Evolutionary conservation across 2,888 invertebrate genomes (phyloP).

Genomic region (Chorisops tibialis): DNA sequence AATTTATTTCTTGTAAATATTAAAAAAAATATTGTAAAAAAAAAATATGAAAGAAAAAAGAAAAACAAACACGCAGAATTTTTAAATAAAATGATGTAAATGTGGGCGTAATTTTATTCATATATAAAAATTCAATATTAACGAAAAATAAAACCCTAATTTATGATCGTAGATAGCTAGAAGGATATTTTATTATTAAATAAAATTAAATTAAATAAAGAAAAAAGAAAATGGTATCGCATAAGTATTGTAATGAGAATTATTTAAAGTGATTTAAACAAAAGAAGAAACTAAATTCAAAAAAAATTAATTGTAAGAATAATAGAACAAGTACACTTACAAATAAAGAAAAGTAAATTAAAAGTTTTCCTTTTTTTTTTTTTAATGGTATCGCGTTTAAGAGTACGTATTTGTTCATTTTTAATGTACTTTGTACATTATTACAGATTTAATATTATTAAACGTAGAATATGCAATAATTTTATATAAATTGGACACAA

Average conservation of each 20-base stretch:
- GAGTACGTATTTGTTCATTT: no score
- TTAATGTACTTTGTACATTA: no score
- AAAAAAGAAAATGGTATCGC: conserved; percentile 6
- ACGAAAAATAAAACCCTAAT: no score
- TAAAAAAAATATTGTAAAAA: conserved; percentile 1
- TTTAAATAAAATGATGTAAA: no score
- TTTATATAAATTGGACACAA: conserved; percentile 18
- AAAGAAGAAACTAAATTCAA: no score
- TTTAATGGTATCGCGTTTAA: no score
- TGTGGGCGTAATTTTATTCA: not conserved
- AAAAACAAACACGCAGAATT: no score
- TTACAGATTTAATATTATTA: no score
- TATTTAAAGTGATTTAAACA: no score
- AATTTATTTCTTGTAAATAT: not conserved
- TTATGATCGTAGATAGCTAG: conserved; percentile 18
- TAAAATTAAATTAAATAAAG: not conserved
- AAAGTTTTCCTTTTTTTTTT: no score
- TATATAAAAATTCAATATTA: no score
- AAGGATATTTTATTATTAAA: conserved; percentile 20
- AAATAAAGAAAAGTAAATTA: conserved; percentile 9
- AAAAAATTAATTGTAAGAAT: conserved; percentile 5
- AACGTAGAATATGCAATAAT: conserved; percentile 9
- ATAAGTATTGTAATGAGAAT: conserved; percentile 22
- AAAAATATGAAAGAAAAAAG: no score
- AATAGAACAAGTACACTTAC: conserved; percentile 6